Conservation (phyloP, 2,888 invertebrate genomes). For the Hylaea fasciaria region DNA sequence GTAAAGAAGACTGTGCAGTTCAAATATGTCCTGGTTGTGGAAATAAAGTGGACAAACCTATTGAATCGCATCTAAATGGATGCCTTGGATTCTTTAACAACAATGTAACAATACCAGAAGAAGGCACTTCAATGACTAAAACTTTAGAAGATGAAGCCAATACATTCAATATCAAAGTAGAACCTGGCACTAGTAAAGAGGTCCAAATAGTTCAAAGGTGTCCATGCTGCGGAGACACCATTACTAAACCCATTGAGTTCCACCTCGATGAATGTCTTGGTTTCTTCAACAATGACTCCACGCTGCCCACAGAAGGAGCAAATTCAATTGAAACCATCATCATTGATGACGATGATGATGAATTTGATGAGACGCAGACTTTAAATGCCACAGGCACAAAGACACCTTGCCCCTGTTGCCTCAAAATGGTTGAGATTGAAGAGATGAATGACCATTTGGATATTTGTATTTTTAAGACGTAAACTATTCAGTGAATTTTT, state of each 20-base stretch:
- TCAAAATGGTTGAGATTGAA: conserved; percentile 75
- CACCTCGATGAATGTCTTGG: conserved; percentile 82
- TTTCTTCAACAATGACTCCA: conserved; percentile 73
- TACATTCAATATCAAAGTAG: conserved; percentile 36
- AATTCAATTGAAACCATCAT: conserved; percentile 60
- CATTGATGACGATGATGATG: conserved; percentile 64
- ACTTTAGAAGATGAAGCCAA: conserved; percentile 5
- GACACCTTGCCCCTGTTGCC: conserved; percentile 86
- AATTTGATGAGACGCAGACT: conserved; percentile 65
- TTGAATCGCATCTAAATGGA: conserved; percentile 13
- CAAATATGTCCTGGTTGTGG: conserved; percentile 12
- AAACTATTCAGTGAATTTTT: background rate
- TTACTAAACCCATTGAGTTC: conserved; percentile 65
- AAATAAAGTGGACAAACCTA: background rate
- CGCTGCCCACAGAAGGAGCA: conserved; percentile 65
- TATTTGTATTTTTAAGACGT: conserved; percentile 47
- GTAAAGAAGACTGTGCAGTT: background rate
- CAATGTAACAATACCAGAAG: conserved; percentile 8
- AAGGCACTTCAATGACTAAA: conserved; percentile 6
- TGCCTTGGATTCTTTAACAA: conserved; percentile 14
- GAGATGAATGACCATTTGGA: conserved; percentile 87
- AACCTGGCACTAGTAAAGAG: conserved; percentile 49
- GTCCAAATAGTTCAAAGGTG: conserved; percentile 54
- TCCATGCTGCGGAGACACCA: conserved; percentile 71
- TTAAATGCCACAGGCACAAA: conserved; percentile 78